Percentiles rank a stretch among this genome's conserved stretches.
These are phyloP conservation scores for Chaenogobius annularis DNA, from an alignment of 2,113 vertebrate species.

Conservation along the genomic window DNA sequence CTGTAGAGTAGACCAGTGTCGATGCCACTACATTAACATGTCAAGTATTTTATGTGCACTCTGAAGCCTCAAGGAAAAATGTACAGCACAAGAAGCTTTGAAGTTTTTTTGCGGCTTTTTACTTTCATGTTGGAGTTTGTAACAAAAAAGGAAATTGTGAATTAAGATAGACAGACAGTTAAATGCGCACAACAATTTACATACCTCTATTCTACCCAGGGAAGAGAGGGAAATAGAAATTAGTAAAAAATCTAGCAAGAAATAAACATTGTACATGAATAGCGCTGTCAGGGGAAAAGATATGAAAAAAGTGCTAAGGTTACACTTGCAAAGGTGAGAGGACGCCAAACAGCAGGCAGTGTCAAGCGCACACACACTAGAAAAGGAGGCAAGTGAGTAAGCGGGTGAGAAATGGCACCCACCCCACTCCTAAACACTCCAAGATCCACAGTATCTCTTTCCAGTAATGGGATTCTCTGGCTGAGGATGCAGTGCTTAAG, in stretches of 20 bases:
- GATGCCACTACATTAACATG: slow-evolving; percentile 2
- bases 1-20: not conserved
- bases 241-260: slow-evolving; percentile 14
- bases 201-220: slow-evolving; percentile 50
- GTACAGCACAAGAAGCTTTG: not conserved
- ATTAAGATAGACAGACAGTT: slow-evolving; percentile 56
- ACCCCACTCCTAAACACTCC: slow-evolving; percentile 8
- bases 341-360: slow-evolving; percentile 49
- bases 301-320: slow-evolving; percentile 54
- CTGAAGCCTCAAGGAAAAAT: not conserved
- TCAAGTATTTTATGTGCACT: not conserved
- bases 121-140: not conserved
- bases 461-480: slow-evolving; percentile 30
- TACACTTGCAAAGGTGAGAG: slow-evolving; percentile 53
- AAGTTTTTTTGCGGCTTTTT: not conserved
- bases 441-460: slow-evolving; percentile 17
- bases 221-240: slow-evolving; percentile 21
- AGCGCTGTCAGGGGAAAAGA: slow-evolving; percentile 26
- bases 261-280: slow-evolving; percentile 6
- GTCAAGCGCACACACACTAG: slow-evolving; percentile 34
- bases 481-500: slow-evolving; percentile 29
- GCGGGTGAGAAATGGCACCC: slow-evolving; percentile 1
- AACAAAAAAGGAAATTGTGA: slow-evolving; percentile 21
- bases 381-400: slow-evolving; percentile 46
- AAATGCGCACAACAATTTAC: slow-evolving; percentile 55